These are phyloP conservation scores for Strix aluco DNA, from an alignment of 2,113 vertebrate genomes.

Conservation along the genomic window DNA sequence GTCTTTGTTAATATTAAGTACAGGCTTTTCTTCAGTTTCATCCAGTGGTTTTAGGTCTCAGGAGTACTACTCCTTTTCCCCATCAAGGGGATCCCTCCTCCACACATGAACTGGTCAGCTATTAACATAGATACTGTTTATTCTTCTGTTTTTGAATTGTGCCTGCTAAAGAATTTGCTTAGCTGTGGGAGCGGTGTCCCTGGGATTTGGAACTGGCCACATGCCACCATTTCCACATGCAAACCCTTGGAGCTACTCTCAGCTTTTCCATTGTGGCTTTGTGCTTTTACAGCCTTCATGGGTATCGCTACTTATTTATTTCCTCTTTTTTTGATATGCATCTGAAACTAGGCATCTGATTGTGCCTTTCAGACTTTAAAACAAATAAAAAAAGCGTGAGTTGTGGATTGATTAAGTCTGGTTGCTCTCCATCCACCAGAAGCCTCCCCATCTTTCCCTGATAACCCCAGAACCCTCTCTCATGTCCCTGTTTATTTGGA, in stretches of 20 bases:
- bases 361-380: not conserved
- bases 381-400: not conserved
- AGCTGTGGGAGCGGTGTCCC: not conserved
- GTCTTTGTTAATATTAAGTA: constrained; percentile 1
- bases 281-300: not conserved
- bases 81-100: constrained; percentile 50
- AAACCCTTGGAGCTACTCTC: constrained; percentile 8
- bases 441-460: not conserved
- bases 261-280: constrained; percentile 35
- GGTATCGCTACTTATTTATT: not conserved
- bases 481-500: not conserved
- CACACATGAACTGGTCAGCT: constrained; percentile 38
- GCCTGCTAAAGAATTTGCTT: constrained; percentile 58
- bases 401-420: fast-evolving
- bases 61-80: not conserved
- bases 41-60: constrained; percentile 28
- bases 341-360: not conserved
- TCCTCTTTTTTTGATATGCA: not conserved
- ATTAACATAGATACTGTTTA: constrained; percentile 50
- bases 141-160: constrained; percentile 52
- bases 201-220: constrained; percentile 42
- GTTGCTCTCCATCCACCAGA: not conserved
- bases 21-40: not conserved
- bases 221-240: constrained; percentile 7
- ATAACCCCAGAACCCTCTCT: not conserved